phyloP scores from a whole-genome alignment of 2,113 vertebrate species.

The Brachyhypopomus occidentalis region DNA sequence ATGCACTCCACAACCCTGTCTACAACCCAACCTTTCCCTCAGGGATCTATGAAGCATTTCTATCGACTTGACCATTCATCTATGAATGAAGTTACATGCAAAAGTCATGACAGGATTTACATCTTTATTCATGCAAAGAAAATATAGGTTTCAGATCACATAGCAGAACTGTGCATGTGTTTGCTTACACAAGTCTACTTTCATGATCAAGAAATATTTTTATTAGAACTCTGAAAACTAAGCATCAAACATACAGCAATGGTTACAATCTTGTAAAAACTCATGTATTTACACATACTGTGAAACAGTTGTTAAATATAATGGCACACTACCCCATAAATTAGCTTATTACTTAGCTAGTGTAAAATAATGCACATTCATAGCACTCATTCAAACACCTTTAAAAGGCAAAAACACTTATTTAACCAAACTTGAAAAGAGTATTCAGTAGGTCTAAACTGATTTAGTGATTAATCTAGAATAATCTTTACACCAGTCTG shows the following conservation, averaged over 20 bases:
- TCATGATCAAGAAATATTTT: slow-evolving; percentile 9
- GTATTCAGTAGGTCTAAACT: not conserved
- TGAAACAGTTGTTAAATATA: not conserved
- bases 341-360: not conserved
- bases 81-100: not conserved
- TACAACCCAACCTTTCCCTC: too few relatives aligned
- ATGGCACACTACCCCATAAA: not conserved
- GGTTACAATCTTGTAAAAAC: slow-evolving; percentile 6
- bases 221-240: slow-evolving; percentile 6
- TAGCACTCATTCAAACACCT: not conserved
- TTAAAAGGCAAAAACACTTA: not conserved
- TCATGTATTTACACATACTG: not conserved
- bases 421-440: not conserved
- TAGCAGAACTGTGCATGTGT: slow-evolving; percentile 28
- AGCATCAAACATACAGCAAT: slow-evolving; percentile 7
- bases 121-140: slow-evolving; percentile 48
- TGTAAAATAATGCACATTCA: not conserved
- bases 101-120: slow-evolving; percentile 18
- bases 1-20: too few relatives aligned
- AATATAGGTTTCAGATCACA: slow-evolving; percentile 27
- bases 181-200: slow-evolving; percentile 11
- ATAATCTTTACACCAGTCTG: not conserved
- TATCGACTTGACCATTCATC: not conserved
- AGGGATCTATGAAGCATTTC: not conserved
- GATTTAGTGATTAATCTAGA: not conserved